Base-by-base conservation (phyloP, 2,888 invertebrate genomes). In the Mystacides longicornis region DNA sequence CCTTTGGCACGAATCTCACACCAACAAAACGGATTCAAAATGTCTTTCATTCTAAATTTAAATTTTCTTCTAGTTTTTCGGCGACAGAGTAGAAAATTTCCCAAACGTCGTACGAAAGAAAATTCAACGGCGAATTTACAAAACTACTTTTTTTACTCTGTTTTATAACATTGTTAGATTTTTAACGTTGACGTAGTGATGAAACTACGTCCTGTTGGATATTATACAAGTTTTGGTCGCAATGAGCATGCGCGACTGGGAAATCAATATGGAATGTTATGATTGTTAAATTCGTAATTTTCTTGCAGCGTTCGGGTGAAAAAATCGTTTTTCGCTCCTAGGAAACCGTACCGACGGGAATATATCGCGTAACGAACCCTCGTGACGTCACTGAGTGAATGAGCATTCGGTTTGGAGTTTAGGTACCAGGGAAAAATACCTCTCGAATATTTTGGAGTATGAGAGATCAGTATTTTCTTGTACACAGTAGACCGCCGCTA, bases 341-440 rank as follows among this genome's bases (percentile, higher is more conserved):
- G 4, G 16, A 45, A 52, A n/a, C n/a, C n/a, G n/a, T n/a, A n/a
- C n/a, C n/a, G 57, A 37, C 47, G 57, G 49, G 42, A 23, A 27
- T 23, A 57, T 22, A 57, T 18, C 21, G 51, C 48, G 52, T 27
- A 22, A 23, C 23, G 42, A n/a, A 19, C 47, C 20, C 7, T 19
- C 42, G 58, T 58, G 58, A 58, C 58, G 58, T 58, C 58, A 58
- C 56, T 47, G 48, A 42, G 56, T 58, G 58, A 58, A 58, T 58
- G 58, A 21, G 56, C 27, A 21, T 11, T 47, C 5, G 52, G 54
- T 21, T 37, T 3, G 14, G 37, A 37, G 37, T 16, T 37, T 3
- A 16, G 3, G 14, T 7, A 16, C 37, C 14, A n/a, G n/a, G n/a
- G n/a, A n/a, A n/a, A n/a, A n/a, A n/a, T n/a, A n/a, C n/a, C n/a